Evolutionary conservation across 2,797 vertebrate genomes (phyloP).

Genomic region (Sebastes nivosus): DNA sequence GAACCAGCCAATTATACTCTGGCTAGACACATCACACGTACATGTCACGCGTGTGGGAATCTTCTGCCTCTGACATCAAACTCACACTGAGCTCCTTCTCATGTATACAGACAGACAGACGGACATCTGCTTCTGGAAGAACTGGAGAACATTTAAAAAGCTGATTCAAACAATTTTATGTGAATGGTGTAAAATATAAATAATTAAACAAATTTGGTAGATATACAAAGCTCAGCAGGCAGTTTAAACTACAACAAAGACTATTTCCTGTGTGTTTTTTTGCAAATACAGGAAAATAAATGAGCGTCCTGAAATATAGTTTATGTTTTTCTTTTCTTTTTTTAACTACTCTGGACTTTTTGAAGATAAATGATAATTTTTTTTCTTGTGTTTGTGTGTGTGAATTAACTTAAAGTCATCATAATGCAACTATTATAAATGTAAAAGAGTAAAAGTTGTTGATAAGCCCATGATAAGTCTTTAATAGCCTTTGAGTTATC

Average conservation of each 20-base stretch:
- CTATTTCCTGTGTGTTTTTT: not conserved
- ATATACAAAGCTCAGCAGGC: not conserved
- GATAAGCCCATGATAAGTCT: not conserved
- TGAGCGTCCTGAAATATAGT: not conserved
- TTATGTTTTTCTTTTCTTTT: too few species aligned
- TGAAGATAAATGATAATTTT: not conserved
- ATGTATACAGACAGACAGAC: not conserved
- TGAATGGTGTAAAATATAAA: not conserved
- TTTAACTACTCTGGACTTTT: not conserved
- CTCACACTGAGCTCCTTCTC: conserved; percentile 17
- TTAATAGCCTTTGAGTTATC: not conserved
- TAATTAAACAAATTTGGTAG: not conserved
- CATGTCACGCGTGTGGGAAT: conserved; percentile 53
- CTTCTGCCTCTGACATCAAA: conserved; percentile 28
- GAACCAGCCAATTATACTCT: conserved; percentile 78
- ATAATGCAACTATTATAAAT: not conserved
- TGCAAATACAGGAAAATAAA: not conserved
- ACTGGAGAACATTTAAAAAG: not conserved
- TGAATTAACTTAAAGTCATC: not conserved
- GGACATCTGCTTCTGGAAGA: not conserved
- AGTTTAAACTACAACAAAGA: not conserved
- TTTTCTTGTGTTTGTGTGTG: not conserved
- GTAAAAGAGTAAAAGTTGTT: not conserved
- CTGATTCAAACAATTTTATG: not conserved
- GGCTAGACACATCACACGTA: conserved; percentile 76